Conservation (phyloP, 2,113 vertebrate species). For the Thamnaconus septentrionalis region DNA sequence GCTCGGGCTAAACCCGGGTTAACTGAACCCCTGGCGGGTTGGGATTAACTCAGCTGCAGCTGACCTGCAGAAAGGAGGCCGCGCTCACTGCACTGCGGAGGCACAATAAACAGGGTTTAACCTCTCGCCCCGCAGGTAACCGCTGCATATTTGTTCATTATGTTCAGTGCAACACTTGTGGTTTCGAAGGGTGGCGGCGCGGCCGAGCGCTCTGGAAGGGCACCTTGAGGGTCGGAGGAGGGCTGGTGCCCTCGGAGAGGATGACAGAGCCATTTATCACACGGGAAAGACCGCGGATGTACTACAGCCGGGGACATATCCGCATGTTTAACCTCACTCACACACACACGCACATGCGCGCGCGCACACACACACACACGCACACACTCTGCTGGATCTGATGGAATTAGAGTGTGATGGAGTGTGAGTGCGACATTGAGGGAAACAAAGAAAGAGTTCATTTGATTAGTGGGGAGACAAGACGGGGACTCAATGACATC, state of each 20-base stretch:
- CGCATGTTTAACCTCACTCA: constrained; percentile 62
- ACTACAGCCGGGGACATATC: constrained; percentile 45
- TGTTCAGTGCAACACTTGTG: constrained; percentile 15
- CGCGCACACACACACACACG: constrained; percentile 16
- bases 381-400: constrained; percentile 34
- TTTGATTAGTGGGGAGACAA: constrained; percentile 63
- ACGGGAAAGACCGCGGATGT: constrained; percentile 59
- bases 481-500: constrained; percentile 64
- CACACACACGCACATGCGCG: constrained; percentile 24
- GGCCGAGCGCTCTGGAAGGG: constrained; percentile 43
- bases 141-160: constrained; percentile 2
- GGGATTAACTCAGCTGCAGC: no score
- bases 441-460: constrained; percentile 45
- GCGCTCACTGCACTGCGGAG: no score
- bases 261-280: constrained; percentile 76
- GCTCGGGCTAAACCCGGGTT: no score
- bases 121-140: constrained; percentile 10
- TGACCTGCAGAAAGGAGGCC: no score
- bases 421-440: constrained; percentile 13
- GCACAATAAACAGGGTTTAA: no score
- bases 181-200: constrained; percentile 10
- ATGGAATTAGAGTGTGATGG: constrained; percentile 53
- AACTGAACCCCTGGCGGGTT: no score
- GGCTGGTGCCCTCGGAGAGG: constrained; percentile 45
- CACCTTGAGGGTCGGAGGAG: constrained; percentile 66